Evolutionary conservation across 2,888 invertebrate species (phyloP).

Genomic region (Heliconius sara): DNA sequence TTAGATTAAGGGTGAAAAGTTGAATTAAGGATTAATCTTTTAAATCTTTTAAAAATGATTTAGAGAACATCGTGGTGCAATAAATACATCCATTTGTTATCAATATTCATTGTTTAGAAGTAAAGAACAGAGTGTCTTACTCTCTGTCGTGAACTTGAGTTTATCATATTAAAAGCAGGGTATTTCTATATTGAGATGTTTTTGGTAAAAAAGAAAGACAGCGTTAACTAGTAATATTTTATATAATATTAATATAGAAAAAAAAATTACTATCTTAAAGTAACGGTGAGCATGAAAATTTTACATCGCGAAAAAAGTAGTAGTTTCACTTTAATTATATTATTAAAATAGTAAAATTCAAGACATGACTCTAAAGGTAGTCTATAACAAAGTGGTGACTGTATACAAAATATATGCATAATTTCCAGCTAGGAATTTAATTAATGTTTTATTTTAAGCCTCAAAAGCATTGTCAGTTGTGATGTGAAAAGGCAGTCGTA

Average conservation of each 20-base stretch:
- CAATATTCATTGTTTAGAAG: no score
- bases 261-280: neutral
- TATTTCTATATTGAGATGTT: no score
- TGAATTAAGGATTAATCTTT: neutral
- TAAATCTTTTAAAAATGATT: neutral
- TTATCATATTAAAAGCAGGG: no score
- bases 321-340: neutral
- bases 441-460: constrained; percentile 14
- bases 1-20: neutral
- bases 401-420: constrained; percentile 17
- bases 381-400: constrained; percentile 9
- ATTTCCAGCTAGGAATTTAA: constrained; percentile 12
- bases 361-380: constrained; percentile 11
- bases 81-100: no score
- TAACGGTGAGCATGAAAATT: neutral
- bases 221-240: no score
- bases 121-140: no score
- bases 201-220: no score
- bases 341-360: constrained; percentile 1
- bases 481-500: no score
- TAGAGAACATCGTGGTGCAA: neutral
- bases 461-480: neutral
- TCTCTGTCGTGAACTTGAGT: no score
- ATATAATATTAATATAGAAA: no score
- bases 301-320: neutral